A percentile compares a stretch with the other conserved stretches of the same genome.
phyloP scores from a whole-genome alignment of 2,888 invertebrate species.

The Caradrina clavipalpis region DNA sequence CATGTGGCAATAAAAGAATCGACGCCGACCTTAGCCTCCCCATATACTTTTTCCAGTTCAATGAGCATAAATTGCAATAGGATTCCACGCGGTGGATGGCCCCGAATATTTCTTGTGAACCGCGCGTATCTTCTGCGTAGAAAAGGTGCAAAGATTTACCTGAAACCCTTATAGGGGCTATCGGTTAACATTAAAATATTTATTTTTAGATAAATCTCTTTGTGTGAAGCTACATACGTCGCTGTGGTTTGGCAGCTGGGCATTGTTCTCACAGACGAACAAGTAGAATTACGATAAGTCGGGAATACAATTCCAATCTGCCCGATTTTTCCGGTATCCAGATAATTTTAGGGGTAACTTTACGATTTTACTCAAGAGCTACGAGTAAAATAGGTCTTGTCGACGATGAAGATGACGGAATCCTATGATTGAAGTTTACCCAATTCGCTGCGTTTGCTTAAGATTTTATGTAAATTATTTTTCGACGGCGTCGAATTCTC shows the following conservation, averaged over 20 bases:
- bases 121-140: slow-evolving; percentile 76
- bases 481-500: slow-evolving; percentile 69
- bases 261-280: slow-evolving; percentile 35
- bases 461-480: slow-evolving; percentile 84
- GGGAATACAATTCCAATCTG: slow-evolving; percentile 30
- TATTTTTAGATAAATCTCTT: slow-evolving; percentile 62
- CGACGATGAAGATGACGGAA: slow-evolving; percentile 67
- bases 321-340: slow-evolving; percentile 19
- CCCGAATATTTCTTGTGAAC: slow-evolving; percentile 83
- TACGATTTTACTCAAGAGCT: slow-evolving; percentile 35
- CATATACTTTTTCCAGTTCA: slow-evolving; percentile 88
- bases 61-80: slow-evolving; percentile 90
- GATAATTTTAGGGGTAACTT: slow-evolving; percentile 33
- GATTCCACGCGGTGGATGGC: slow-evolving; percentile 86
- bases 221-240: slow-evolving; percentile 44
- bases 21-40: slow-evolving; percentile 85
- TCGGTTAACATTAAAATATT: slow-evolving; percentile 81
- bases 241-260: slow-evolving; percentile 39
- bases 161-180: slow-evolving; percentile 76
- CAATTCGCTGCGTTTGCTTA: slow-evolving; percentile 81
- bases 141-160: slow-evolving; percentile 87
- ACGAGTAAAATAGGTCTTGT: slow-evolving; percentile 40
- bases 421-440: slow-evolving; percentile 82
- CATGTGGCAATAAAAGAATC: slow-evolving; percentile 88
- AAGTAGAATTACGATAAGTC: slow-evolving; percentile 34